phyloP scores from a whole-genome alignment of 2,888 invertebrate genomes.

The Caenorhabditis parvicauda region DNA sequence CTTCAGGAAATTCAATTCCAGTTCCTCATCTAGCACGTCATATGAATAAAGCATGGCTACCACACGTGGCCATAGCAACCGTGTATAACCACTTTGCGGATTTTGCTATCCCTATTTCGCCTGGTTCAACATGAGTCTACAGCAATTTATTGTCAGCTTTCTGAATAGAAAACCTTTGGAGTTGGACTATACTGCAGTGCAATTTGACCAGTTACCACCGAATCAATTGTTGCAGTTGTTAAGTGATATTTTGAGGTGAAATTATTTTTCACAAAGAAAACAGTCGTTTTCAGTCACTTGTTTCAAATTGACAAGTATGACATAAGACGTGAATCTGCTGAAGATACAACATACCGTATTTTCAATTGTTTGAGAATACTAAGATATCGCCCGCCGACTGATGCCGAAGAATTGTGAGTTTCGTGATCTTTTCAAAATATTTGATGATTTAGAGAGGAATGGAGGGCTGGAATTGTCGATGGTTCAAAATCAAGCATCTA shows the following conservation, averaged over 20 bases:
- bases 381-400: slow-evolving; percentile 75
- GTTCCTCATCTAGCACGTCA: too few relatives aligned
- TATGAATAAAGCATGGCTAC: too few relatives aligned
- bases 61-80: too few relatives aligned
- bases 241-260: slow-evolving; percentile 72
- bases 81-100: too few relatives aligned
- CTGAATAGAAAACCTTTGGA: slow-evolving; percentile 75
- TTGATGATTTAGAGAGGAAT: slow-evolving; percentile 66
- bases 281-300: slow-evolving; percentile 28
- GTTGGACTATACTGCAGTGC: slow-evolving; percentile 78
- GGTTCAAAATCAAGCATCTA: slow-evolving; percentile 78
- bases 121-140: too few relatives aligned
- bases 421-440: not conserved
- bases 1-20: too few relatives aligned
- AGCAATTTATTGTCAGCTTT: slow-evolving; percentile 71
- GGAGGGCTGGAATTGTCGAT: slow-evolving; percentile 72
- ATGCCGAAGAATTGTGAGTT: slow-evolving; percentile 62
- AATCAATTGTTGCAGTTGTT: slow-evolving; percentile 76
- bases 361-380: slow-evolving; percentile 74
- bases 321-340: slow-evolving; percentile 75
- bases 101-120: too few relatives aligned
- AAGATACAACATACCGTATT: slow-evolving; percentile 75
- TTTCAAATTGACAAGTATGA: slow-evolving; percentile 69
- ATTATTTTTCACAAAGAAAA: slow-evolving; percentile 40
- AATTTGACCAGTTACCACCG: slow-evolving; percentile 78